Evolutionary conservation across 2,797 vertebrate species (phyloP).

Genomic region (Thaleichthys pacificus): DNA sequence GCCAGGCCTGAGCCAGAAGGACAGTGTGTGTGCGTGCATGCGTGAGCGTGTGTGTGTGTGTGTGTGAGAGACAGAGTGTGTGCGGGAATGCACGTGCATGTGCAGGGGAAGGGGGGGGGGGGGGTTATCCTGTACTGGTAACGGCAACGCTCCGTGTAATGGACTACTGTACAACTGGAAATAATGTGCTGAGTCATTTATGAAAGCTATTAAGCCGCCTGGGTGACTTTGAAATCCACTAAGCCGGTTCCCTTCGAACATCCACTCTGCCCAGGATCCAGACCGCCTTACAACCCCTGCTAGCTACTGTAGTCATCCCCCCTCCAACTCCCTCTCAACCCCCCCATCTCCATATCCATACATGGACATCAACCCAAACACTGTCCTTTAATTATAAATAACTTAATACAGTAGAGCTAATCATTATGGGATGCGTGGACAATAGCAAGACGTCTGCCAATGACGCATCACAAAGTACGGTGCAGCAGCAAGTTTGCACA

Average conservation of each 20-base stretch:
- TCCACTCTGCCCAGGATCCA: conserved; percentile 57
- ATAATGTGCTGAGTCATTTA: conserved; percentile 75
- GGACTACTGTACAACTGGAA: conserved; percentile 69
- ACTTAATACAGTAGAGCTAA: conserved; percentile 48
- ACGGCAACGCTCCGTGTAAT: conserved; percentile 65
- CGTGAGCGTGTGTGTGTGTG: neutral
- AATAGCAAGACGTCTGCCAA: conserved; percentile 42
- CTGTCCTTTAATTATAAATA: conserved; percentile 68
- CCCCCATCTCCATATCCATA: neutral
- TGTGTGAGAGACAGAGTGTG: neutral
- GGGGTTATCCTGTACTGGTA: conserved; percentile 40
- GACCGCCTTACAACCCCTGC: conserved; percentile 44
- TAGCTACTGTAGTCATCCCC: conserved; percentile 1
- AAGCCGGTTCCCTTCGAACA: conserved; percentile 60
- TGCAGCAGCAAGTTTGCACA: conserved; percentile 37
- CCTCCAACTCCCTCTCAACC: neutral
- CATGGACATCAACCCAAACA: conserved; percentile 57
- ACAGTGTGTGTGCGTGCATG: conserved; percentile 16
- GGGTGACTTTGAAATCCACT: conserved; percentile 73
- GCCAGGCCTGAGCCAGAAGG: conserved; percentile 62
- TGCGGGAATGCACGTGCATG: neutral
- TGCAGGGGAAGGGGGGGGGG: neutral
- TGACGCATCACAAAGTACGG: conserved; percentile 35
- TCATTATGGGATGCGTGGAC: conserved; percentile 48
- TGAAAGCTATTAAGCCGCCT: conserved; percentile 68